Base-by-base conservation (phyloP, 64 coral and sea anemone genomes). In the Stylophora pistillata region DNA sequence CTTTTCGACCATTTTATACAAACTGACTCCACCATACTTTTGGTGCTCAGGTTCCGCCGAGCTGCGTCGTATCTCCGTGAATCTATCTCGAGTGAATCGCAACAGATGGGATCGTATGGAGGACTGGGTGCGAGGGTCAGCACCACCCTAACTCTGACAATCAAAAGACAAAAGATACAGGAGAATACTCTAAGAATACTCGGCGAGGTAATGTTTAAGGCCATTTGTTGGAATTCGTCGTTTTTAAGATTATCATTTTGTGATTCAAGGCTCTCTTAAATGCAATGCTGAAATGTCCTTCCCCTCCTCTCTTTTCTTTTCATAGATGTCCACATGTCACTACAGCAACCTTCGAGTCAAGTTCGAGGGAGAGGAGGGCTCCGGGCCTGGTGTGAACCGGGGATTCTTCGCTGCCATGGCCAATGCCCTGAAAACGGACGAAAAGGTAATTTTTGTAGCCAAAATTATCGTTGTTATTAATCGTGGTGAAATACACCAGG, bases 331-430 rank as follows among this genome's bases (percentile, higher is more conserved):
- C 16, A 89, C 94, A 52, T 96, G 90, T 86, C 94, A 96, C 72
- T 96, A 96, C 27, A 96, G 94, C 62, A 96, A 96, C 73, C 79
- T 96, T 37, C 94, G 94, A 23, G 91, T 88, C 64, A 96, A 93
- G 37, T 96, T 96, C 79, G 94, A 96, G 74, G 94, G 94, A 66
- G 94, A 96, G 66, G 94, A 96, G 76, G 94, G 94, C 13, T 96
- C 94, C 15, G 94, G 94, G 10, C 94, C 94, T 55, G 94, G 94
- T 47, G 94, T 96, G n/a, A 96, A 93, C 59, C 74, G 94, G 74
- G 94, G 94, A 18, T 96, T 96, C 74, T 96, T 96, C 71, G 94
- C 94, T 70, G 91, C 94, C 28, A 70, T 96, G 21, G 94, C 94
- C 0, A 96, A 96, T 70, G 94, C 94, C 3, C 73, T 96, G 5